Conservation (phyloP, 2,113 vertebrate genomes). For the Cynopterus brachyotis region DNA sequence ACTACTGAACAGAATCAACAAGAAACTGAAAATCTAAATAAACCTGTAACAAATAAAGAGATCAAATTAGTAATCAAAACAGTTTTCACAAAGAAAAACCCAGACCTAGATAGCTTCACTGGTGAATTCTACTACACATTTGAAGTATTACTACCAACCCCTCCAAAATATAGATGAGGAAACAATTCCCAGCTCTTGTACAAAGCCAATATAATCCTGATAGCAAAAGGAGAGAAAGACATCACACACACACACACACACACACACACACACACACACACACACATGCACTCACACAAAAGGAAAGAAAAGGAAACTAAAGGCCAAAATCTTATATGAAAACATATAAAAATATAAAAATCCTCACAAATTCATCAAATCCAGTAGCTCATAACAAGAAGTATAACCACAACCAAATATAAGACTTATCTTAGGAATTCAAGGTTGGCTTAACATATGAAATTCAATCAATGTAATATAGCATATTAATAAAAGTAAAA, state of each 20-base stretch:
- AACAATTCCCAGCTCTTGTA: background rate
- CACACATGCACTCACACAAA: too few species aligned
- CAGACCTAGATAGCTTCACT: background rate
- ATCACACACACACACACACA: too few species aligned
- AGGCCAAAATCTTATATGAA: background rate
- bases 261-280: too few species aligned
- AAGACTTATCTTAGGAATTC: background rate
- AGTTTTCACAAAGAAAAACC: background rate
- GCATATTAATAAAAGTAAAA: background rate
- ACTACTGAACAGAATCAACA: background rate
- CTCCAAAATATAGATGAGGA: background rate
- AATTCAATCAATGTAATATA: background rate
- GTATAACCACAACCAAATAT: background rate
- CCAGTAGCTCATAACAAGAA: background rate
- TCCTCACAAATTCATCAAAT: background rate
- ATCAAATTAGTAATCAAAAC: background rate
- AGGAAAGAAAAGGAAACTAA: background rate
- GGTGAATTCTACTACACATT: background rate
- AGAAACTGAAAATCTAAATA: background rate
- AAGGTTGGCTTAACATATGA: background rate
- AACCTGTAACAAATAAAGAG: background rate
- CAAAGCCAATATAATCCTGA: background rate
- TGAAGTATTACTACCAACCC: background rate
- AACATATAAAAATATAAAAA: background rate
- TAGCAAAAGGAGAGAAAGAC: background rate